Conservation (phyloP, 2,797 vertebrate genomes). For the Selene dorsalis region DNA sequence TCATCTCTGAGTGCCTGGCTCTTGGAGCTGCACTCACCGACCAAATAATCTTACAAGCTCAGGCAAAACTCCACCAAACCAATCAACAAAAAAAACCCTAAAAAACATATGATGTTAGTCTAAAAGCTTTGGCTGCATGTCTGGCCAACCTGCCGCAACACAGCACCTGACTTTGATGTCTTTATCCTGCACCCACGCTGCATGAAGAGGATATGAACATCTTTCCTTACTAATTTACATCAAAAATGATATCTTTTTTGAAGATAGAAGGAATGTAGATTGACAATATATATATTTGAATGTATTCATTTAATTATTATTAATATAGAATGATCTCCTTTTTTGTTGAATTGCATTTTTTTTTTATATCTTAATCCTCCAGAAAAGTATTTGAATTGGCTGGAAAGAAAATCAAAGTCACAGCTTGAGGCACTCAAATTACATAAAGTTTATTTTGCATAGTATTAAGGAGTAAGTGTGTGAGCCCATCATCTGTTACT, state of each 20-base stretch:
- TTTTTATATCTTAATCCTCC: neutral
- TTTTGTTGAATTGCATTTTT: too few relatives aligned
- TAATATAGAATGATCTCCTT: too few relatives aligned
- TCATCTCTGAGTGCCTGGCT: slow-evolving; percentile 1
- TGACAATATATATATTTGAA: too few relatives aligned
- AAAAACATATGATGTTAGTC: slow-evolving; percentile 13
- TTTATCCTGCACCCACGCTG: slow-evolving; percentile 3
- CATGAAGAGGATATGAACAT: neutral
- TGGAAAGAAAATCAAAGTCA: too few relatives aligned
- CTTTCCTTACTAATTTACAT: neutral
- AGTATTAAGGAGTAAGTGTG: too few relatives aligned
- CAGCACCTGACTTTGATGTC: neutral
- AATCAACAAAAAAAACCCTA: slow-evolving; percentile 33
- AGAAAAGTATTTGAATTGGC: neutral
- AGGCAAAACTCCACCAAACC: slow-evolving; percentile 28
- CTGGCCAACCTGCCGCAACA: slow-evolving; percentile 1
- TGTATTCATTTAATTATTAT: too few relatives aligned
- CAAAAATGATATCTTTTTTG: too few relatives aligned
- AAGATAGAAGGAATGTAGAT: too few relatives aligned
- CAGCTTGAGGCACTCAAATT: too few relatives aligned
- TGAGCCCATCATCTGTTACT: neutral
- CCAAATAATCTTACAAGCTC: slow-evolving; percentile 15
- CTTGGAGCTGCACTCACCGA: neutral
- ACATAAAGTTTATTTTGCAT: too few relatives aligned
- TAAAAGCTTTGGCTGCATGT: slow-evolving; percentile 20